These are phyloP conservation scores for Mormoops blainvillei DNA, from an alignment of 2,113 vertebrate species.

Conservation along the genomic window DNA sequence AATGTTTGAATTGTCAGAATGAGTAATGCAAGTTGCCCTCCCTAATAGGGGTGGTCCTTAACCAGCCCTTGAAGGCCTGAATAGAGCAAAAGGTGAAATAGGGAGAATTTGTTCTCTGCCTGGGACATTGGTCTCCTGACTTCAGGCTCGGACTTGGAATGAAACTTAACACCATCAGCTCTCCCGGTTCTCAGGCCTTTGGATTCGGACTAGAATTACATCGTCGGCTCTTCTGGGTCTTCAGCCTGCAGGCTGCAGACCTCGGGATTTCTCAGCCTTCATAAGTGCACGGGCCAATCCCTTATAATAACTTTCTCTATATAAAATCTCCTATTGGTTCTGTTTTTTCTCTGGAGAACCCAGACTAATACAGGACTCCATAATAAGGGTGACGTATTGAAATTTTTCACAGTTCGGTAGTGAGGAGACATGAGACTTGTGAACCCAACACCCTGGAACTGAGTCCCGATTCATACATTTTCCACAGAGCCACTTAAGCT, in stretches of 20 bases:
- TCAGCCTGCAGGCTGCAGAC: background rate
- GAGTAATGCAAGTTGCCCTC: background rate
- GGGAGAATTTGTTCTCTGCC: background rate
- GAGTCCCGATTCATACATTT: background rate
- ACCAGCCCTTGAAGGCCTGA: background rate
- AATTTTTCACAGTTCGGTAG: background rate
- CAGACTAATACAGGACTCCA: background rate
- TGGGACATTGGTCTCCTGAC: background rate
- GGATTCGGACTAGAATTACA: background rate
- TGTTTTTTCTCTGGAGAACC: background rate
- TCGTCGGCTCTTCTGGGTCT: background rate
- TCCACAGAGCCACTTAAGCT: background rate
- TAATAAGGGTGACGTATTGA: background rate
- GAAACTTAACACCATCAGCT: background rate
- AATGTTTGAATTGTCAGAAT: background rate
- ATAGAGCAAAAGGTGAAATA: background rate
- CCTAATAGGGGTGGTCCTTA: background rate
- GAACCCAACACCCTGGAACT: background rate
- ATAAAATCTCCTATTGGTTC: background rate
- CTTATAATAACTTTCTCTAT: background rate
- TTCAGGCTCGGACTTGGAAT: background rate
- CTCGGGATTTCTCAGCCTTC: background rate
- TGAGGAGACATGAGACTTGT: background rate
- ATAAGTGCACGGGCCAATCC: background rate
- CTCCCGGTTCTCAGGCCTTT: background rate